Percentiles rank a stretch among this genome's conserved stretches.
Evolutionary conservation across 2,888 invertebrate genomes (phyloP).

Genomic region (Drosophila pseudotalamancana): DNA sequence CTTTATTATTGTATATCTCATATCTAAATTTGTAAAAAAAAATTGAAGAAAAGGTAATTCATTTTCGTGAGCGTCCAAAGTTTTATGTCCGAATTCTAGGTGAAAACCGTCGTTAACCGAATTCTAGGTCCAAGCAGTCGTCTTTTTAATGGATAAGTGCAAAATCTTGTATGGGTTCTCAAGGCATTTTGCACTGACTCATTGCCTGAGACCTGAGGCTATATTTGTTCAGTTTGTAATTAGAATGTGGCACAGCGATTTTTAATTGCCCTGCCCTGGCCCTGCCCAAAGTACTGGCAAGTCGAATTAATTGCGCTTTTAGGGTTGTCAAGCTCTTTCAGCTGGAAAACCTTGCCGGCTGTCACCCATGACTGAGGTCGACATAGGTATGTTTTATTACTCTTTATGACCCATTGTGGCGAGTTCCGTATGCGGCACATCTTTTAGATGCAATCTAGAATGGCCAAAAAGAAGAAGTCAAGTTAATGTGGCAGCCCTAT

Average conservation of each 20-base stretch:
- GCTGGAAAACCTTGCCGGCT: slow-evolving; percentile 33
- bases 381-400: neutral
- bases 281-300: slow-evolving; percentile 46
- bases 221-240: slow-evolving; percentile 60
- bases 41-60: no score
- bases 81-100: slow-evolving; percentile 1
- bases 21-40: no score
- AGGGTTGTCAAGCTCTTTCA: slow-evolving; percentile 40
- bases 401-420: slow-evolving; percentile 44
- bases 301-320: slow-evolving; percentile 57
- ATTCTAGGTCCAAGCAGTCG: neutral
- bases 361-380: slow-evolving; percentile 51
- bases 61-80: neutral
- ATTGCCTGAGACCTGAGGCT: slow-evolving; percentile 21
- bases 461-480: slow-evolving; percentile 12
- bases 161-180: slow-evolving; percentile 33
- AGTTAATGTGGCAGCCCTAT: slow-evolving; percentile 18
- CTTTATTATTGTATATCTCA: no score
- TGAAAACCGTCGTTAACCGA: no score
- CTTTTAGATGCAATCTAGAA: slow-evolving; percentile 57
- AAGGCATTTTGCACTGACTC: slow-evolving; percentile 57
- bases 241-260: slow-evolving; percentile 64
- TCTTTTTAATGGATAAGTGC: slow-evolving; percentile 14
- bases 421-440: slow-evolving; percentile 55
- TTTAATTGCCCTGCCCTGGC: slow-evolving; percentile 55